Conservation (phyloP, 2,888 invertebrate genomes). For the Lasioglossum marginatum region DNA sequence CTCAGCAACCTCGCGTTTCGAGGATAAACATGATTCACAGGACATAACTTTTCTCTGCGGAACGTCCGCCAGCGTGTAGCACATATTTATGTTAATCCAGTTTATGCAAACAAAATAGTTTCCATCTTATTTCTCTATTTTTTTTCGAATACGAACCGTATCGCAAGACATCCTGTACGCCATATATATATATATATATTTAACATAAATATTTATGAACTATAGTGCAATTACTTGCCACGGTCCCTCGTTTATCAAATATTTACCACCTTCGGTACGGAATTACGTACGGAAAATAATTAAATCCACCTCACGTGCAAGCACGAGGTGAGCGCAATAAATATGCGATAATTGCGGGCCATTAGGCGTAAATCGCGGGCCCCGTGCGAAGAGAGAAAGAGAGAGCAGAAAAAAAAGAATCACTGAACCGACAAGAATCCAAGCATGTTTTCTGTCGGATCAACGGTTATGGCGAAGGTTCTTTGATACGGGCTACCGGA, state of each 20-base stretch:
- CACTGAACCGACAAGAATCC: neutral
- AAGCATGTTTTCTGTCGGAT: neutral
- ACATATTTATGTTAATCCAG: neutral
- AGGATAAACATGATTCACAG: neutral
- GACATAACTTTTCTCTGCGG: neutral
- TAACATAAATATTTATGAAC: neutral
- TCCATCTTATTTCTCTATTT: neutral
- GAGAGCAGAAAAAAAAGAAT: neutral
- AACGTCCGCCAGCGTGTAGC: neutral
- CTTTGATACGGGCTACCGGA: constrained; percentile 26
- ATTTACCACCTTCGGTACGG: neutral
- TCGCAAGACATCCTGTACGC: neutral
- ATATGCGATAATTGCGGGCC: neutral
- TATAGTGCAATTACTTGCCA: neutral
- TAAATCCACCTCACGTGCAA: neutral
- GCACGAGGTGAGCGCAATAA: neutral
- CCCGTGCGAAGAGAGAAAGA: neutral
- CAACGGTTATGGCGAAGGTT: constrained; percentile 14
- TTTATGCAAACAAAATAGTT: neutral
- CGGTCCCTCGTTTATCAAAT: neutral
- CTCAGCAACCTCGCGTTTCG: neutral
- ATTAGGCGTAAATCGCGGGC: neutral
- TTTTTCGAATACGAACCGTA: neutral
- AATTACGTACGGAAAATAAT: neutral
- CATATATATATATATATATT: too few relatives aligned